Percentiles rank a stretch among this genome's conserved stretches.
phyloP scores from a whole-genome alignment of 2,797 vertebrate species.

The Nothura maculosa region DNA sequence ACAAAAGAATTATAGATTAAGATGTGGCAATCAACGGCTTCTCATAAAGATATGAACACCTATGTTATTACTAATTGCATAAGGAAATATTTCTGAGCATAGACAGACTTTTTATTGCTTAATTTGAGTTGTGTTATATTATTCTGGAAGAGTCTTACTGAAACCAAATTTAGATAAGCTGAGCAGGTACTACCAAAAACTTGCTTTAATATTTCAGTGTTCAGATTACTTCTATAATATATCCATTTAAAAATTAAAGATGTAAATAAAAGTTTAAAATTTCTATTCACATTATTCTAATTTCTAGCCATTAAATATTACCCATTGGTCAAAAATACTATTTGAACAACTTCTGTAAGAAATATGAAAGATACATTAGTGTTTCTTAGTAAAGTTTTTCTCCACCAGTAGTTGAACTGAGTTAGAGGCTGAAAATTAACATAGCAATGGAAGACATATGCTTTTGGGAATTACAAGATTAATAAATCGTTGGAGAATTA shows the following conservation, averaged over 20 bases:
- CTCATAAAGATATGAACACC: background rate
- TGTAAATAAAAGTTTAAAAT: background rate
- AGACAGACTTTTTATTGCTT: background rate
- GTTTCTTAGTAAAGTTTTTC: background rate
- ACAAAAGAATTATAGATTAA: background rate
- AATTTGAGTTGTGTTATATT: background rate
- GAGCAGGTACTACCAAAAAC: background rate
- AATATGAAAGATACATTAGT: background rate
- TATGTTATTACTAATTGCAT: background rate
- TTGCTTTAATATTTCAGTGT: background rate
- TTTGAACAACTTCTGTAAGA: background rate
- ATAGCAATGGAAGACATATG: background rate
- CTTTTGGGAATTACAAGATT: background rate
- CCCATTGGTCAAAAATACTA: background rate
- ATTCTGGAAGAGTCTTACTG: background rate
- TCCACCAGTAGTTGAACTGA: background rate
- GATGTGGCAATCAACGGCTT: background rate
- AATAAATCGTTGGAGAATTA: background rate
- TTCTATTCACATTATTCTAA: background rate
- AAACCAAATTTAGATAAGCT: background rate
- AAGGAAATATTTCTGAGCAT: background rate
- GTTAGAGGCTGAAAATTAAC: background rate
- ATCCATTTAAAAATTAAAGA: background rate
- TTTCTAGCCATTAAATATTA: background rate
- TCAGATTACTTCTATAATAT: background rate